Conservation (phyloP, 2,888 invertebrate species). For the Spisula subtruncata region DNA sequence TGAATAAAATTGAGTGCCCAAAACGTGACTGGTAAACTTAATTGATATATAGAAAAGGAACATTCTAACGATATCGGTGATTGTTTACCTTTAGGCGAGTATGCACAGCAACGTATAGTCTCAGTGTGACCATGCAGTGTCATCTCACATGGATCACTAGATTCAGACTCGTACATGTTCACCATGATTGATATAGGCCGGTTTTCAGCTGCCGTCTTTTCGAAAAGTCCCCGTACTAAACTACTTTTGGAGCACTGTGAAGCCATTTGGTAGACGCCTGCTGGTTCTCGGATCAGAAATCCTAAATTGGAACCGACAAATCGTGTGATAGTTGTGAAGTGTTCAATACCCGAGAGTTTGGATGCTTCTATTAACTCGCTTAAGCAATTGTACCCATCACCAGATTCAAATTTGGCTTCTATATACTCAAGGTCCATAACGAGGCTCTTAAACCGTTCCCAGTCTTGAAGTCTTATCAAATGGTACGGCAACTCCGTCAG, state of each 20-base stretch:
- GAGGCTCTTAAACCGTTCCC: constrained; percentile 89
- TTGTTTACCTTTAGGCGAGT: constrained; percentile 63
- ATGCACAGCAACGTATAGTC: constrained; percentile 62
- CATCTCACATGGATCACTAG: constrained; percentile 69
- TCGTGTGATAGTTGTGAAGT: constrained; percentile 59
- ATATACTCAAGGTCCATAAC: constrained; percentile 63
- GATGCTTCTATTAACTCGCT: constrained; percentile 71
- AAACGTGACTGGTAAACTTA: too few relatives aligned
- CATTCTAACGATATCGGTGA: too few relatives aligned
- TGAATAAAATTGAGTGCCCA: too few relatives aligned
- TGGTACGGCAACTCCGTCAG: constrained; percentile 84
- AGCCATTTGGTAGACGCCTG: constrained; percentile 65
- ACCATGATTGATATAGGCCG: constrained; percentile 58
- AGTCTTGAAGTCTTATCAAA: constrained; percentile 86
- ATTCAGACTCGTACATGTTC: constrained; percentile 58
- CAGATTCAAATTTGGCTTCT: constrained; percentile 69
- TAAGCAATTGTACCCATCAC: constrained; percentile 65
- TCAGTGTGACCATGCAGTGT: constrained; percentile 68
- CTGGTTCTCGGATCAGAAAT: constrained; percentile 63
- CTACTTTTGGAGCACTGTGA: constrained; percentile 52
- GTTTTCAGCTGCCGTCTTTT: neutral
- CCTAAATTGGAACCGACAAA: constrained; percentile 68
- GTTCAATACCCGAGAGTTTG: constrained; percentile 53
- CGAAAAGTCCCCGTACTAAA: constrained; percentile 44
- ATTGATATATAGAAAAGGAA: too few relatives aligned